Evolutionary conservation across 2,888 invertebrate genomes (phyloP), one percentile per base, ranked within the genome.

Genomic region (Drosophila barbarae): DNA sequence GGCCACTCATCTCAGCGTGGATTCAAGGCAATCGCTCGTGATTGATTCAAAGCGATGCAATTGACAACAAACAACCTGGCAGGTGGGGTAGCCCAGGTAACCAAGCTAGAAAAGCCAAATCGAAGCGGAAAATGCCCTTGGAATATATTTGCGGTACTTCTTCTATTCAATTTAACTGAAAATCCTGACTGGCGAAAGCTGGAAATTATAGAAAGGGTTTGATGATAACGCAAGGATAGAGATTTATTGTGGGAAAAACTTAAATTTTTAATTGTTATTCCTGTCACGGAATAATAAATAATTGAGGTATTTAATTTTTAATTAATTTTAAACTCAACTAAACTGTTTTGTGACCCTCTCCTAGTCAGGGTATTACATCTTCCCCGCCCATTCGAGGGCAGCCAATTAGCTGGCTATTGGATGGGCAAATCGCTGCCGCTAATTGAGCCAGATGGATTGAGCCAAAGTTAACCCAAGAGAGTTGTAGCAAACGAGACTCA

Each of bases 21-120:
- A 49, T 63, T 28, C 64, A 49, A 36, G 44, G 63, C 50, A 63
- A 51, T 50, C 30, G 49, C 39, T 63, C n/a, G 63, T 51, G 63
- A 63, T 63, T 64, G 66, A 64, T 64, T 46, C 28, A 41, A 64
- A 53, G 52, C 46, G 26, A 28, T 52, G 30, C 36, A 36, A 63
- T 44, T 49, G 61, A 35, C 58, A 57, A 34, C 7, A 34, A 28
- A 15, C 44, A 12, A 44, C 28, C n/a, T 44, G 44, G 10, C 21
- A 21, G 18, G 15, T 35, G 8, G 5, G 23, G 23, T 41, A 41
- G 21, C 18, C 39, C 28, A 15, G 28, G 44, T 15, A 46, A 46
- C 46, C 13, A 1, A 8, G 18, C 13, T 13, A 5, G 13, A 13
- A 28, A 12, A n/a, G n/a, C 12, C 6, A 21, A n/a, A 56, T 8